Evolutionary conservation across 2,113 vertebrate genomes (phyloP).

Genomic region (Lethenteron reissneri): DNA sequence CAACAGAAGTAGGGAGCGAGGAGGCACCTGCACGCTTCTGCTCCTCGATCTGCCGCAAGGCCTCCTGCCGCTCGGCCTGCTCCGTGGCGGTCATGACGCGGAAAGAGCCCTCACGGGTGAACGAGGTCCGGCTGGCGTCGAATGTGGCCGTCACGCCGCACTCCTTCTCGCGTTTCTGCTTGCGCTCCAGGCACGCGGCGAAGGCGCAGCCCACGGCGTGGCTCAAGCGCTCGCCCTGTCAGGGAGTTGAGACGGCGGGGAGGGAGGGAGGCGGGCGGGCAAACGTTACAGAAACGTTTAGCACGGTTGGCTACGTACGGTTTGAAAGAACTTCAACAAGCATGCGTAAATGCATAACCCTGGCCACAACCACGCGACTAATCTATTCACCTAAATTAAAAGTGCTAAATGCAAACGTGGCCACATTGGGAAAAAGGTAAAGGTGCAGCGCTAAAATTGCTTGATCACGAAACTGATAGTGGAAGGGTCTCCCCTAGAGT

Average conservation of each 20-base stretch:
- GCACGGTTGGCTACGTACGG: too few species aligned
- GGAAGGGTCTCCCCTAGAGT: too few species aligned
- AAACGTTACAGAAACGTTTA: too few species aligned
- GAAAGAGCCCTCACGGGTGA: slow-evolving; percentile 92
- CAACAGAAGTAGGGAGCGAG: neutral
- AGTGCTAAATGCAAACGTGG: too few species aligned
- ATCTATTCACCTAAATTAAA: too few species aligned
- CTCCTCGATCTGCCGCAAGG: slow-evolving; percentile 81
- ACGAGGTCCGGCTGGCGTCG: slow-evolving; percentile 89
- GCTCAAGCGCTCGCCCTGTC: slow-evolving; percentile 78
- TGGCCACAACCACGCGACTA: too few species aligned
- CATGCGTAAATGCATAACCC: too few species aligned
- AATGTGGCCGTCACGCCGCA: slow-evolving; percentile 95
- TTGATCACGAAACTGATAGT: too few species aligned
- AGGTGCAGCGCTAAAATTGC: too few species aligned
- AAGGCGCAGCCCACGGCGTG: slow-evolving; percentile 94
- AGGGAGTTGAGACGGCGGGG: neutral
- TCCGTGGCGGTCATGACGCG: slow-evolving; percentile 86
- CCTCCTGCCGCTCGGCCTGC: slow-evolving; percentile 79
- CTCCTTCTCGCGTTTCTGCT: slow-evolving; percentile 96
- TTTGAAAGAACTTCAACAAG: too few species aligned
- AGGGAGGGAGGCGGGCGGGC: too few species aligned
- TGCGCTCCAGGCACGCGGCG: slow-evolving; percentile 81
- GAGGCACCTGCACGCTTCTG: slow-evolving; percentile 8
- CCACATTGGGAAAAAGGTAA: too few species aligned